phyloP scores from a whole-genome alignment of 2,113 vertebrate species.

The Saguinus imperator region DNA sequence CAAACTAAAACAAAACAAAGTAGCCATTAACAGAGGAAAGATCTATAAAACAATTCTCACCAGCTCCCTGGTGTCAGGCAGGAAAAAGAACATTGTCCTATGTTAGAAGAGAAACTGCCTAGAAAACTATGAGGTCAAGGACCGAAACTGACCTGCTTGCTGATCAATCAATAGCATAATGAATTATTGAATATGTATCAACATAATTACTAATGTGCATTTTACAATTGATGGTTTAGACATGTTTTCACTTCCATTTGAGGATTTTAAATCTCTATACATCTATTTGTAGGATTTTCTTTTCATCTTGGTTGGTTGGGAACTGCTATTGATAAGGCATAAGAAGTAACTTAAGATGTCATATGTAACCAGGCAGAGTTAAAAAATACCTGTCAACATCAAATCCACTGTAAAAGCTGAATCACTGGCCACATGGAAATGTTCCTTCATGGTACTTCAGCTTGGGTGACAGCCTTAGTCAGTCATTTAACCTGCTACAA shows the following conservation, averaged over 20 bases:
- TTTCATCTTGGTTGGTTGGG: not conserved
- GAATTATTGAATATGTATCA: constrained; percentile 52
- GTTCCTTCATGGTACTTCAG: not conserved
- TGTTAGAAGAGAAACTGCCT: not conserved
- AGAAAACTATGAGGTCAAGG: not conserved
- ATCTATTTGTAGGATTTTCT: not conserved
- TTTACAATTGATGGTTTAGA: constrained; percentile 45
- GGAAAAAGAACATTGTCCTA: not conserved
- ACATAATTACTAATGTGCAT: not conserved
- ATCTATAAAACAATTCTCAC: not conserved
- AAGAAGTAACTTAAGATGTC: not conserved
- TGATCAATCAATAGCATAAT: constrained; percentile 54
- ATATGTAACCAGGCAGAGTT: constrained; percentile 13
- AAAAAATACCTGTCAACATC: not conserved
- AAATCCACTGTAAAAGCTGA: constrained; percentile 32
- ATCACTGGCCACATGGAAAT: not conserved
- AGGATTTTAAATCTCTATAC: not conserved
- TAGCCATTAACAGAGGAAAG: not conserved
- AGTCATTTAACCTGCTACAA: not conserved
- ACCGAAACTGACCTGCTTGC: constrained; percentile 24
- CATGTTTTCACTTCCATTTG: not conserved
- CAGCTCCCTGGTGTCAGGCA: not conserved
- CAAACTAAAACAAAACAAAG: constrained; percentile 41
- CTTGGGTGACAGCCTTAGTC: not conserved
- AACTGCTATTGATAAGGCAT: not conserved